A percentile compares a stretch with the other conserved stretches of the same genome.
Conservation (phyloP, 2,113 vertebrate genomes). For the Ailuropoda melanoleuca region DNA sequence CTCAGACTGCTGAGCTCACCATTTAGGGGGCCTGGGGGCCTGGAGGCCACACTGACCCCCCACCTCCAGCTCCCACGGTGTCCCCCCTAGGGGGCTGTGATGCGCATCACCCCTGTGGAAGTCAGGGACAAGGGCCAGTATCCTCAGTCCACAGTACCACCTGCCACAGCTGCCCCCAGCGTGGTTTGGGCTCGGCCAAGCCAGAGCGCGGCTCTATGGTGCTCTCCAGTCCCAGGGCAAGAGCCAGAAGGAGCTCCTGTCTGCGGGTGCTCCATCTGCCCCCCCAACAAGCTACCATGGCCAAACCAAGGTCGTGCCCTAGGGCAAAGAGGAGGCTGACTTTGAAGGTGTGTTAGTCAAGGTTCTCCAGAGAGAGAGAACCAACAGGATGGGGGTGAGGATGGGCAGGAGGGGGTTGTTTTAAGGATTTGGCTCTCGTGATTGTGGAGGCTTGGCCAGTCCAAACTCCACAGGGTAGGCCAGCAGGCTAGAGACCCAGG, state of each 20-base stretch:
- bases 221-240: not conserved
- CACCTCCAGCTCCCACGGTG: too few relatives aligned
- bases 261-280: not conserved
- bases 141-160: not conserved
- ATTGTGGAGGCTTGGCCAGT: not conserved
- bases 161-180: not conserved
- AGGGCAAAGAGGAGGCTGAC: not conserved
- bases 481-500: not conserved
- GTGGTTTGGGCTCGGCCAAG: not conserved
- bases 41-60: accelerated
- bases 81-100: not conserved
- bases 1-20: not conserved
- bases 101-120: not conserved
- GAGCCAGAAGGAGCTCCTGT: not conserved
- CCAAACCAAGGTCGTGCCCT: not conserved
- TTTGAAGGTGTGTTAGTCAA: not conserved
- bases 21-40: not conserved
- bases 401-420: not conserved
- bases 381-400: not conserved
- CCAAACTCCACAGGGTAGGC: not conserved
- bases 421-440: not conserved
- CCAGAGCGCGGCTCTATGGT: not conserved
- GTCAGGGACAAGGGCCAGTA: not conserved
- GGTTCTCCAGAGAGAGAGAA: not conserved
- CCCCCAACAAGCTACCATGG: not conserved